A percentile compares a stretch with the other conserved stretches of the same genome.
Evolutionary conservation across 2,113 vertebrate genomes (phyloP).

Genomic region (Motacilla alba): DNA sequence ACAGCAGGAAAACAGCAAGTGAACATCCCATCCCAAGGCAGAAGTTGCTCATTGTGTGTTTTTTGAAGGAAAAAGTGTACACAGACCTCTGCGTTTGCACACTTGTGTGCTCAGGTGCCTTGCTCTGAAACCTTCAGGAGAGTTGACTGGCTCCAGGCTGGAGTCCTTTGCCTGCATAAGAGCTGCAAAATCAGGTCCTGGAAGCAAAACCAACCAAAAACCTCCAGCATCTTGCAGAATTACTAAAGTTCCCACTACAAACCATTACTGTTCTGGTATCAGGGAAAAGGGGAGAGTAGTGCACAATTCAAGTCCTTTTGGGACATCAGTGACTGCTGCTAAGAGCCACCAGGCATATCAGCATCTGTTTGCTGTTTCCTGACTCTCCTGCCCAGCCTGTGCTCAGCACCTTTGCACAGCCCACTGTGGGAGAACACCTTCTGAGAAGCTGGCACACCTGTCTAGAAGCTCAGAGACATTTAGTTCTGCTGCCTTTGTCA

Average conservation of each 20-base stretch:
- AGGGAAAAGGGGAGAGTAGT: background rate
- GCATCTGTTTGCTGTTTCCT: background rate
- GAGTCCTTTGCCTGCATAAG: background rate
- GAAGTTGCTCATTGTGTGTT: background rate
- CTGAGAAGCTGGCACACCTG: background rate
- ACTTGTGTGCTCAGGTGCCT: background rate
- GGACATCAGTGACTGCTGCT: background rate
- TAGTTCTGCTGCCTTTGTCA: background rate
- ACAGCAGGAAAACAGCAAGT: background rate
- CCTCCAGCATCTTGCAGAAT: background rate
- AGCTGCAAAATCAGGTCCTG: background rate
- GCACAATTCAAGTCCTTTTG: background rate
- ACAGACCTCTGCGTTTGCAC: background rate
- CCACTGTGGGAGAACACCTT: background rate
- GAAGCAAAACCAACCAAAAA: background rate
- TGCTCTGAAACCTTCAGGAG: background rate
- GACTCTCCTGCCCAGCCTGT: background rate
- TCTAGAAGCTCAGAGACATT: background rate
- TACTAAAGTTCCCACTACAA: background rate
- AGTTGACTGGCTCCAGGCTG: background rate
- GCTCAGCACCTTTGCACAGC: background rate
- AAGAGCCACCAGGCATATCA: background rate
- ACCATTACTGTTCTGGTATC: background rate
- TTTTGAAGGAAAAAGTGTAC: background rate
- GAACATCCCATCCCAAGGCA: background rate